Conservation (phyloP, 2,888 invertebrate species). For the Cabera pusaria region DNA sequence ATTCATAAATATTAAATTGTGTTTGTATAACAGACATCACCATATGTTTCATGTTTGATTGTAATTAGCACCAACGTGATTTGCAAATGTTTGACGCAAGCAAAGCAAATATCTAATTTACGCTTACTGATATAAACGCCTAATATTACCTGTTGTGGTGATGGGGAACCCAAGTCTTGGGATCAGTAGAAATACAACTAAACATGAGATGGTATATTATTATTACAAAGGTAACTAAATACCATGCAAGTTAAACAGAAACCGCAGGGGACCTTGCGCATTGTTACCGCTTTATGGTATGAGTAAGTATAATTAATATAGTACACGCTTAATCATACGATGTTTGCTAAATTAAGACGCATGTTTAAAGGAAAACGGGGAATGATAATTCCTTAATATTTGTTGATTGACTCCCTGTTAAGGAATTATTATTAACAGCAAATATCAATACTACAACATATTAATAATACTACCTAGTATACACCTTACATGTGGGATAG, state of each 20-base stretch:
- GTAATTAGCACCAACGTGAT: conserved; percentile 14
- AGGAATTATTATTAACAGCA: no score
- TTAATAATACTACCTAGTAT: no score
- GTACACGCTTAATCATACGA: no score
- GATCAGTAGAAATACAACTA: not conserved
- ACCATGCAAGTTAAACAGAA: conserved; percentile 28
- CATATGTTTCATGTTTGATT: conserved; percentile 12
- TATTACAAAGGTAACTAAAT: conserved; percentile 22
- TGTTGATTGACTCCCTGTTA: no score
- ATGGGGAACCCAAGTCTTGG: not conserved
- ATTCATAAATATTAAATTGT: not conserved
- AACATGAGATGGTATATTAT: conserved; percentile 11
- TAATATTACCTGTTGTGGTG: conserved; percentile 9
- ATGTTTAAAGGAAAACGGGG: no score
- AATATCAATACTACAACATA: no score
- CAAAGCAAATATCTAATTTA: conserved; percentile 9
- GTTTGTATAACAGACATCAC: not conserved
- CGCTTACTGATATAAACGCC: conserved; percentile 2
- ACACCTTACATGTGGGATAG: no score
- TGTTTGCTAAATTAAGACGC: no score
- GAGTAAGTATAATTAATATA: no score
- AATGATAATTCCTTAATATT: no score
- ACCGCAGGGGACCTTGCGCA: conserved; percentile 42
- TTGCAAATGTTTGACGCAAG: conserved; percentile 29
- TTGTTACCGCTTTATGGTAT: conserved; percentile 9